Conservation (phyloP, 2,797 vertebrate genomes). For the Neopelma chrysocephalum region DNA sequence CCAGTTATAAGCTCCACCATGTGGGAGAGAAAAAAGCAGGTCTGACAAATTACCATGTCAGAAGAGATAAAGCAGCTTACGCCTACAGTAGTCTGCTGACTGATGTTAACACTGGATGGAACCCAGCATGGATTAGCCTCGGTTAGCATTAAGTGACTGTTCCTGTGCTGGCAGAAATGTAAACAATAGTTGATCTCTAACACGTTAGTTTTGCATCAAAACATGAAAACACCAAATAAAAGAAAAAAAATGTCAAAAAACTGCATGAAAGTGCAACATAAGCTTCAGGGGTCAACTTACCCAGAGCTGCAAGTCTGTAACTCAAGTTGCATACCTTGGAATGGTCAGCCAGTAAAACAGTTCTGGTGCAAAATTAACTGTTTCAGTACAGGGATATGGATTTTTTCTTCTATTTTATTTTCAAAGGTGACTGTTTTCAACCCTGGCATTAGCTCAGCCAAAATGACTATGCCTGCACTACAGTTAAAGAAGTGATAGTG, state of each 20-base stretch:
- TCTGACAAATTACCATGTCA: constrained; percentile 33
- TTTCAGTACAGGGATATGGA: neutral
- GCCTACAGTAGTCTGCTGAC: constrained; percentile 14
- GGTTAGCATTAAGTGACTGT: neutral
- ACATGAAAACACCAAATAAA: neutral
- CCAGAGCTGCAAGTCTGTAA: neutral
- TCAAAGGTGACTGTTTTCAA: neutral
- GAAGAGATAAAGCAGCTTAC: constrained; percentile 45
- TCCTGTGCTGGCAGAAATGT: constrained; percentile 18
- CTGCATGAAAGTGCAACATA: neutral
- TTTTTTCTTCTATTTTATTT: neutral
- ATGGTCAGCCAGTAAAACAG: neutral
- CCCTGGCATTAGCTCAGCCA: neutral
- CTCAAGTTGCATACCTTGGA: neutral
- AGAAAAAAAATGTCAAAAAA: neutral
- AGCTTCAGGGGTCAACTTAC: neutral
- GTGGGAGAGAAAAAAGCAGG: neutral
- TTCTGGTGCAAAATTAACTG: neutral
- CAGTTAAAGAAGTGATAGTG: neutral
- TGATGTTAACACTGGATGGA: constrained; percentile 38
- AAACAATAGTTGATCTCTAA: constrained; percentile 19
- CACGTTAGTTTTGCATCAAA: neutral
- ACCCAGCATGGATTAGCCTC: neutral
- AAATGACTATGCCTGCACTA: neutral
- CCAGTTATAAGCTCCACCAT: neutral